phyloP scores from a whole-genome alignment of 1,140 invertebrate genomes.

The Pseudomyrmex gracilis region DNA sequence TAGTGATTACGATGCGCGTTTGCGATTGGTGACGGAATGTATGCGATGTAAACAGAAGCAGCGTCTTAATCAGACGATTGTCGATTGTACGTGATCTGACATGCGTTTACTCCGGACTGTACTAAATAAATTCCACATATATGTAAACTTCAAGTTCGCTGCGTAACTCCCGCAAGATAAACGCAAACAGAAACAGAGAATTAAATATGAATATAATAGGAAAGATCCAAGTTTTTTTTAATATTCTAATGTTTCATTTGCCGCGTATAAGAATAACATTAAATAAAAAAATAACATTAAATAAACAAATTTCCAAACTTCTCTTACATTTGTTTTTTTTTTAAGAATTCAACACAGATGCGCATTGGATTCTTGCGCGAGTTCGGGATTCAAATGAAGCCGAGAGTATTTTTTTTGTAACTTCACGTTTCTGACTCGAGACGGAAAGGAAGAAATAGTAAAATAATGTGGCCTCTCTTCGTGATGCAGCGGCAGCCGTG shows the following conservation, averaged over 20 bases:
- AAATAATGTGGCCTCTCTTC: slow-evolving; percentile 40
- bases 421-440: not conserved
- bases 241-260: not conserved
- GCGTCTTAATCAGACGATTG: slow-evolving; percentile 53
- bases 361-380: not conserved
- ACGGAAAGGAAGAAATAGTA: not conserved
- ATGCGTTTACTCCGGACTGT: not conserved
- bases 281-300: slow-evolving; percentile 18
- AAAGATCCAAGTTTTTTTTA: not conserved
- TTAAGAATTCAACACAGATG: not conserved
- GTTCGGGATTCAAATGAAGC: not conserved
- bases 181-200: not conserved
- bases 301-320: not conserved
- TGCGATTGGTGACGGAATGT: slow-evolving; percentile 38
- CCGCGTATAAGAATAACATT: not conserved
- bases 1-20: slow-evolving; percentile 32
- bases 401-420: slow-evolving; percentile 14
- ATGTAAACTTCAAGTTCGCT: slow-evolving; percentile 2
- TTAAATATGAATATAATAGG: not conserved
- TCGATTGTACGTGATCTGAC: slow-evolving; percentile 5
- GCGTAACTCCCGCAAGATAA: not conserved
- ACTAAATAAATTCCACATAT: not conserved
- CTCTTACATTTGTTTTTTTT: not conserved
- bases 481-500: slow-evolving; percentile 14
- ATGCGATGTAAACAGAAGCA: slow-evolving; percentile 20